Conservation (phyloP, 2,888 invertebrate genomes). For the Drosophila meridionalis region DNA sequence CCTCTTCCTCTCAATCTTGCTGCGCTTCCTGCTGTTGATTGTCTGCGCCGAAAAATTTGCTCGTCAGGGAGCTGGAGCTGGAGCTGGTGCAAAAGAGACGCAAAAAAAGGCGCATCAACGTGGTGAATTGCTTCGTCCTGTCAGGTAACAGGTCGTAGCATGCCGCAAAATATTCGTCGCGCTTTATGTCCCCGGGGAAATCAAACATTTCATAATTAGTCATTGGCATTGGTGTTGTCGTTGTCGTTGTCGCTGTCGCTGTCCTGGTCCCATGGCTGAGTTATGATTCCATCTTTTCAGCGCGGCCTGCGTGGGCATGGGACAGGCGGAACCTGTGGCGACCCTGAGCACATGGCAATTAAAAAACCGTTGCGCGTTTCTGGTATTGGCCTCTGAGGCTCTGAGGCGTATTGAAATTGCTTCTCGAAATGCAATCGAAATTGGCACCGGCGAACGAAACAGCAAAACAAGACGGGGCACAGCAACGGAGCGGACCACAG, state of each 20-base stretch:
- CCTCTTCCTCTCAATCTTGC: slow-evolving; percentile 10
- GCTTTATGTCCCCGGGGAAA: slow-evolving; percentile 79
- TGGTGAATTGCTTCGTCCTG: slow-evolving; percentile 53
- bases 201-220: slow-evolving; percentile 84
- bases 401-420: slow-evolving; percentile 77
- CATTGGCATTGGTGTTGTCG: slow-evolving; percentile 71
- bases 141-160: slow-evolving; percentile 45
- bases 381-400: slow-evolving; percentile 60
- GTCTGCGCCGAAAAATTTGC: slow-evolving; percentile 51
- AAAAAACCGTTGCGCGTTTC: slow-evolving; percentile 72
- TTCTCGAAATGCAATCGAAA: slow-evolving; percentile 75
- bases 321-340: slow-evolving; percentile 35
- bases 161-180: slow-evolving; percentile 70
- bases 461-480: background rate
- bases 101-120: slow-evolving; percentile 46
- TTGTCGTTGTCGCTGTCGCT: slow-evolving; percentile 25
- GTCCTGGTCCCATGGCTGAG: slow-evolving; percentile 53
- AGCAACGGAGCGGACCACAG: background rate
- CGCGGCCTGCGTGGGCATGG: background rate
- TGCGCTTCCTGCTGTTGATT: slow-evolving; percentile 64
- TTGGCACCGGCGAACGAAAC: slow-evolving; percentile 47
- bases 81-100: slow-evolving; percentile 16
- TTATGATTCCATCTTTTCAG: slow-evolving; percentile 62
- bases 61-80: slow-evolving; percentile 16
- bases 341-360: slow-evolving; percentile 75